phyloP scores from a whole-genome alignment of 2,797 vertebrate species.

The Scyliorhinus canicula region DNA sequence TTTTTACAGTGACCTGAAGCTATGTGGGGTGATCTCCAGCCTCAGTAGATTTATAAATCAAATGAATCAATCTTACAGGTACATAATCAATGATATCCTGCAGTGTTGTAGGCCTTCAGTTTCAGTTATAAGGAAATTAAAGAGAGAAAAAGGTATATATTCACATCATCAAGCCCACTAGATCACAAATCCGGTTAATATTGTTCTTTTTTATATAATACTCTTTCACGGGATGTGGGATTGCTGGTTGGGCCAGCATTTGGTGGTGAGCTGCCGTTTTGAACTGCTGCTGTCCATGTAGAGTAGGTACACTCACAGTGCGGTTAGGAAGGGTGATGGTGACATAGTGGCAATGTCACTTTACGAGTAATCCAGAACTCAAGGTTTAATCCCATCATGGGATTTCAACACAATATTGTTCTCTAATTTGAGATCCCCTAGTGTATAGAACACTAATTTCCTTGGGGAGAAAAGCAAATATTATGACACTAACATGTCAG shows the following conservation, averaged over 20 bases:
- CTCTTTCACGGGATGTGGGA: no score
- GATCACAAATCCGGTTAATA: background rate
- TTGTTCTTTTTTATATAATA: background rate
- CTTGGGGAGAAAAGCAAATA: background rate
- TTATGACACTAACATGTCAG: background rate
- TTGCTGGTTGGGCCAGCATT: no score
- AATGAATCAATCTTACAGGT: background rate
- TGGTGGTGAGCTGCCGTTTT: no score
- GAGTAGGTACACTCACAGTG: no score
- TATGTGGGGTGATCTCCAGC: background rate
- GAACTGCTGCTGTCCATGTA: no score
- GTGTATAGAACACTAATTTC: background rate
- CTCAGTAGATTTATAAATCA: background rate
- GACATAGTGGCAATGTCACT: no score
- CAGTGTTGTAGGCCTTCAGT: background rate
- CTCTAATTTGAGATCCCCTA: background rate
- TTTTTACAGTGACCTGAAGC: background rate
- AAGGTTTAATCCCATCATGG: no score
- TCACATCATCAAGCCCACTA: background rate
- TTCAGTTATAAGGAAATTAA: background rate
- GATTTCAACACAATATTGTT: no score
- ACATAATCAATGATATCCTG: background rate
- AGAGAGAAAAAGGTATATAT: background rate
- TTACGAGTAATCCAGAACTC: no score
- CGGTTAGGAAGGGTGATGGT: no score